Evolutionary conservation across 2,888 invertebrate genomes (phyloP).

Genomic region (Scaptomyza flava): DNA sequence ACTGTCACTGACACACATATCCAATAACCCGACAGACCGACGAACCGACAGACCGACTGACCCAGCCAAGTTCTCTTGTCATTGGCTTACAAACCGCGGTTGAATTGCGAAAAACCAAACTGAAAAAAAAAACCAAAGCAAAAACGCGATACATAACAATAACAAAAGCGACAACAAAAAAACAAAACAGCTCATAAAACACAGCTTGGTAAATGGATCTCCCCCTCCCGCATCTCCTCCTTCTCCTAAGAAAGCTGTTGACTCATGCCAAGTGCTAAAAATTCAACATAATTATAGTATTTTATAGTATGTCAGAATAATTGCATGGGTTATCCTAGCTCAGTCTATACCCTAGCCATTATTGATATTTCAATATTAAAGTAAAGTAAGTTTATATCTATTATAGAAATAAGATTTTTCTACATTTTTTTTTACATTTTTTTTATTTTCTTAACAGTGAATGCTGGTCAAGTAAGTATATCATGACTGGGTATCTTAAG

Average conservation of each 20-base stretch:
- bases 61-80: conserved; percentile 53
- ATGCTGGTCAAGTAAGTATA: background rate
- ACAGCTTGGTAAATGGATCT: conserved; percentile 55
- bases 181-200: conserved; percentile 43
- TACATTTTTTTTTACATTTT: no score
- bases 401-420: background rate
- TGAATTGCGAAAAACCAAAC: conserved; percentile 49
- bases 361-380: no score
- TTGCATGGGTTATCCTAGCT: background rate
- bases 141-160: conserved; percentile 19
- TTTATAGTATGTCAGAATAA: conserved; percentile 36
- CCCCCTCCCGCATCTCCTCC: conserved; percentile 11
- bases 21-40: conserved; percentile 55
- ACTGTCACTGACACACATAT: conserved; percentile 74
- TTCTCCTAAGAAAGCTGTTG: conserved; percentile 41
- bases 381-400: background rate
- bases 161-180: conserved; percentile 2
- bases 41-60: conserved; percentile 33
- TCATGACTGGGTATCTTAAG: conserved; percentile 19
- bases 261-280: conserved; percentile 65
- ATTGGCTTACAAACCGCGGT: conserved; percentile 47
- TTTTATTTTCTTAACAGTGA: no score
- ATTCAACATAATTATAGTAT: conserved; percentile 65
- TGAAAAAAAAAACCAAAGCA: conserved; percentile 35
- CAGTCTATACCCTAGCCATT: conserved; percentile 20